Base-by-base conservation (phyloP, 2,113 vertebrate species). In the Amphiprion ocellaris region DNA sequence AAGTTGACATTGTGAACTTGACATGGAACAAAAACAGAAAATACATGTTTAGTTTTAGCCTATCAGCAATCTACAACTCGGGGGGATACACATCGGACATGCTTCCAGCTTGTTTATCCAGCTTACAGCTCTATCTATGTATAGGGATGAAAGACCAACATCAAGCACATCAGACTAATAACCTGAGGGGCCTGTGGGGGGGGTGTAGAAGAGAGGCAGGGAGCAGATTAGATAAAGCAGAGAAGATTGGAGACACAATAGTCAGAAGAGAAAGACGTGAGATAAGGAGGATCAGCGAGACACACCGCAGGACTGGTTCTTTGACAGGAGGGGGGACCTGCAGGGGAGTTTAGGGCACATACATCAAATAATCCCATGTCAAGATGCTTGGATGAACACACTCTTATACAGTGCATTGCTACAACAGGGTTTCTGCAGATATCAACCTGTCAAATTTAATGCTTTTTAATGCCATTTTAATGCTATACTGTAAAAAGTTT, bases 231-330 rank as follows among this genome's bases (percentile, higher is more conserved):
- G 91, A 90, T 89, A 84, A 64, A 69, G 55, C 14, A 50, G 69
- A 62, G 24, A 19, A 86, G 88, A 92, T 89, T 81, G 73, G 56
- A 75, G 78, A 73, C 80, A 91, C 87, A 93, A 89, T 91, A 65
- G 85, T 64, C 56, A 87, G 86, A 91, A 80, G 85, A 87, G 87
- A 83, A 60, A 78, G 70, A 75, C 49, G 12, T 23, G 72, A 87
- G 91, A 93, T 88, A 90, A 83, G 16, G 9, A 58, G 47, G 52
- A 69, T 54, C 55, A 61, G 70, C 23, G 58, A 83, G 90, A 94
- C 85, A 89, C 82, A 88, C 41, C 55, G 2, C 91, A 94, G 93
- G 83, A 60, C 86, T 0, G 2, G 10, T 2, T 60, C 54, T 80
- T 28, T 89, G 86, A 89, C 85, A 87, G 74, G 71, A 65, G 28